Conservation (phyloP, 1,140 invertebrate species). For the Aphis craccivora region DNA sequence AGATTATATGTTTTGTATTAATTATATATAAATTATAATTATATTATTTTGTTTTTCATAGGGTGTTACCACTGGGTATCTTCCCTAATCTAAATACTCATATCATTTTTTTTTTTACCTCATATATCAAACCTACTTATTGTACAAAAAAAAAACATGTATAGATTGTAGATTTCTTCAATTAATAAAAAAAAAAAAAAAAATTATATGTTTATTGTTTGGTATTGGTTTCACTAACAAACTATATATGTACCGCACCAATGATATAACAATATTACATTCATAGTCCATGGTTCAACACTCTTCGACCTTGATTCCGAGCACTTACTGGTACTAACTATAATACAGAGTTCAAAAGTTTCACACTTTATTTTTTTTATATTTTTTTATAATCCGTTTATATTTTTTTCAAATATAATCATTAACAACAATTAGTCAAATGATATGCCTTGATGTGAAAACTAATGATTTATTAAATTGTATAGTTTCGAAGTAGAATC, state of each 20-base stretch:
- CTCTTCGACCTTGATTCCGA: constrained; percentile 13
- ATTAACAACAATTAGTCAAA: background rate
- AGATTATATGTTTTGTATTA: background rate
- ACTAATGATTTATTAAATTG: background rate
- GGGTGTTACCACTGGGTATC: too few species aligned
- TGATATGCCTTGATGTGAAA: background rate
- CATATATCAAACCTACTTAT: too few species aligned
- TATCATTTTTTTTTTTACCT: too few species aligned
- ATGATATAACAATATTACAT: background rate
- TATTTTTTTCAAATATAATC: background rate
- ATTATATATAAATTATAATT: too few species aligned
- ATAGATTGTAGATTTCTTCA: too few species aligned
- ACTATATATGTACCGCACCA: background rate
- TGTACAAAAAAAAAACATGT: too few species aligned
- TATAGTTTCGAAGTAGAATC: background rate
- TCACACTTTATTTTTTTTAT: background rate
- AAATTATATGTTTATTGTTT: background rate
- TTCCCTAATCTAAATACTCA: too few species aligned
- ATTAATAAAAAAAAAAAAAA: too few species aligned
- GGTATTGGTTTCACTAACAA: background rate
- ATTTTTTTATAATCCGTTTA: background rate
- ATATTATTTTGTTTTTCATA: too few species aligned
- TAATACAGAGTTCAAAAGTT: constrained; percentile 5
- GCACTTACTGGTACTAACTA: background rate
- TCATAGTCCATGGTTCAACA: constrained; percentile 23